Conservation (phyloP, 37 sponge, comb jelly and placozoan genomes). For the Halichondria panicea region DNA sequence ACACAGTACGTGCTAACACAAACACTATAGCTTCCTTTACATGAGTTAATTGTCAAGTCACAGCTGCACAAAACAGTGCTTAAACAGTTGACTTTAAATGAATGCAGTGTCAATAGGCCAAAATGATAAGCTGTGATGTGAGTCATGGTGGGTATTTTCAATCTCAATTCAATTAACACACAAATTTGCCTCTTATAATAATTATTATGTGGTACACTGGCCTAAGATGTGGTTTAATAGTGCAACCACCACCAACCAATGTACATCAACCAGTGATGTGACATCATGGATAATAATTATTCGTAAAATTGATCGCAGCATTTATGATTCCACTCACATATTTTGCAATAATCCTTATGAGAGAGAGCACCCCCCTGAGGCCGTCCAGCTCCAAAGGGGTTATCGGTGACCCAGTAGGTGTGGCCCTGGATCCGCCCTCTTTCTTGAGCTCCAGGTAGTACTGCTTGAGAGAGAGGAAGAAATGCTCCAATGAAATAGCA, state of each 20-base stretch:
- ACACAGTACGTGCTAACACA: too few relatives aligned
- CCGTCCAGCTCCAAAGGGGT: conserved; percentile 88
- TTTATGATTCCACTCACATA: neutral
- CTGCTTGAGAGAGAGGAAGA: conserved; percentile 88
- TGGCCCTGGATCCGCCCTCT: conserved; percentile 21
- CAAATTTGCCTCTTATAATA: too few relatives aligned
- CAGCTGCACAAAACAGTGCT: too few relatives aligned
- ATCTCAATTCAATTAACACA: too few relatives aligned
- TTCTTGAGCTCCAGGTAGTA: conserved; percentile 73
- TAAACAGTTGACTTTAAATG: too few relatives aligned
- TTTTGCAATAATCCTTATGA: conserved; percentile 66
- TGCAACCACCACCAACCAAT: neutral
- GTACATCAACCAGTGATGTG: neutral
- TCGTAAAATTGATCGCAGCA: neutral
- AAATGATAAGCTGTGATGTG: too few relatives aligned
- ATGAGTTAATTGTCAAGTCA: too few relatives aligned
- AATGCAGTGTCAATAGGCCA: too few relatives aligned
- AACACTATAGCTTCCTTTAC: too few relatives aligned
- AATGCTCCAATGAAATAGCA: conserved; percentile 92
- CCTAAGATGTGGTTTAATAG: neutral
- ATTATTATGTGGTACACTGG: too few relatives aligned
- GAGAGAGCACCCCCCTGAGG: conserved; percentile 70
- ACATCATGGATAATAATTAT: neutral
- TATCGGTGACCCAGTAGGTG: conserved; percentile 69
- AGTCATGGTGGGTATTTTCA: too few relatives aligned